Percentiles rank a stretch among this genome's conserved stretches.
Evolutionary conservation across 2,797 vertebrate species (phyloP).

Genomic region (Epinephelus awoara): DNA sequence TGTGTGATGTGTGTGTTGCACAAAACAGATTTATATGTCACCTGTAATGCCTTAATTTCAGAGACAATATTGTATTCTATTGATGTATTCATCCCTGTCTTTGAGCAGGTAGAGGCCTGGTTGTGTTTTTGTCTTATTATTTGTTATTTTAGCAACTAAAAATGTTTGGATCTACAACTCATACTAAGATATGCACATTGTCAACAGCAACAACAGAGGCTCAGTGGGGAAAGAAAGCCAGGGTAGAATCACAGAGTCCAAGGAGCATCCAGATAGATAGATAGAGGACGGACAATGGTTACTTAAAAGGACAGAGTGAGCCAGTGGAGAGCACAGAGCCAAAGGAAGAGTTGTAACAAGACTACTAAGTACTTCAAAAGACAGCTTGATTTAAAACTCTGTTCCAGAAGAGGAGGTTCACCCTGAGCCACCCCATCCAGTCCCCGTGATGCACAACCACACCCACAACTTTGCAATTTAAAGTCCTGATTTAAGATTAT

Average conservation of each 20-base stretch:
- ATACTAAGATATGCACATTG: not conserved
- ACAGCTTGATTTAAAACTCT: constrained; percentile 7
- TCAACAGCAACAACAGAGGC: not conserved
- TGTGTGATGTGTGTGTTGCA: not conserved
- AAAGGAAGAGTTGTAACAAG: constrained; percentile 16
- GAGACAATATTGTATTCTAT: not conserved
- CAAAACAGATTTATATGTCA: not conserved
- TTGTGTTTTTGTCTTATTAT: not conserved
- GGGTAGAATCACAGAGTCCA: not conserved
- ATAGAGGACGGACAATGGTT: constrained; percentile 21
- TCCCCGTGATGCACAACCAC: not conserved
- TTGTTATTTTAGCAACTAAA: not conserved
- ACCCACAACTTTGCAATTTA: not conserved
- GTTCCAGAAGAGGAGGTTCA: not conserved
- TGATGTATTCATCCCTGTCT: not conserved
- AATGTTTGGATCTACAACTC: not conserved
- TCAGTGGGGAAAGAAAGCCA: constrained; percentile 10
- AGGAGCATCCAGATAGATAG: constrained; percentile 14
- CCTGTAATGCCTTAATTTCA: too few species aligned
- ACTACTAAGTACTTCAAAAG: constrained; percentile 21
- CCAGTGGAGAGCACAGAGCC: not conserved
- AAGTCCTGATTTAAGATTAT: not conserved
- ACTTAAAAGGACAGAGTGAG: constrained; percentile 26
- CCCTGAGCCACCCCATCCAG: not conserved
- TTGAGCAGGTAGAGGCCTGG: not conserved